These are phyloP conservation scores for Aegithalos caudatus DNA, from an alignment of 2,113 vertebrate species.

Conservation along the genomic window DNA sequence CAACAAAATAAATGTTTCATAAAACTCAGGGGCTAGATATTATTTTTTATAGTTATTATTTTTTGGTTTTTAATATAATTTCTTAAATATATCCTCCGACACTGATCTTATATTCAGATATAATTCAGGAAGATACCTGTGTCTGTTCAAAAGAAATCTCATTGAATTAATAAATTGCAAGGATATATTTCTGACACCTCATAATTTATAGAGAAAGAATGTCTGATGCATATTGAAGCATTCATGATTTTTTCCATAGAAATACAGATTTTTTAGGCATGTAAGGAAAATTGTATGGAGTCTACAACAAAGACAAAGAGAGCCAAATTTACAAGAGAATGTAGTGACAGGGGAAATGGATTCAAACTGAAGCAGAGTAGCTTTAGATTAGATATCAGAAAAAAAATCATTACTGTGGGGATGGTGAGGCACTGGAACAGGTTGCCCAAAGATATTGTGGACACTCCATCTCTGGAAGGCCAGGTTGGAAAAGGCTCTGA, in stretches of 20 bases:
- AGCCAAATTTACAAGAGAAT: neutral
- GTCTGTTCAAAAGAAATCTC: neutral
- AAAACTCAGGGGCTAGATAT: neutral
- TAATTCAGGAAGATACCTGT: neutral
- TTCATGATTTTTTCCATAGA: neutral
- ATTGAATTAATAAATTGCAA: neutral
- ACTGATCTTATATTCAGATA: neutral
- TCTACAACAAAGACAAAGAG: neutral
- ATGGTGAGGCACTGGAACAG: neutral
- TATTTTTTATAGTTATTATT: neutral
- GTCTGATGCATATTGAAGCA: neutral
- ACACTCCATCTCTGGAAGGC: neutral
- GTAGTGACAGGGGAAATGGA: neutral
- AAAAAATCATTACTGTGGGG: neutral
- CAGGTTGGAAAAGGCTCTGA: neutral
- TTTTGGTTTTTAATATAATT: neutral
- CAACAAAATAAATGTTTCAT: neutral
- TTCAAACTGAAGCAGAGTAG: neutral
- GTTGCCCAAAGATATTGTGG: neutral
- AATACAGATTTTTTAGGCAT: neutral
- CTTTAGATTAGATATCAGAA: neutral
- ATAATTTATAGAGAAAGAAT: neutral
- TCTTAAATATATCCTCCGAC: neutral
- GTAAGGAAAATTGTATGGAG: accelerated
- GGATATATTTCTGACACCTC: neutral